phyloP scores from a whole-genome alignment of 2,113 vertebrate genomes.

The Carlito syrichta region DNA sequence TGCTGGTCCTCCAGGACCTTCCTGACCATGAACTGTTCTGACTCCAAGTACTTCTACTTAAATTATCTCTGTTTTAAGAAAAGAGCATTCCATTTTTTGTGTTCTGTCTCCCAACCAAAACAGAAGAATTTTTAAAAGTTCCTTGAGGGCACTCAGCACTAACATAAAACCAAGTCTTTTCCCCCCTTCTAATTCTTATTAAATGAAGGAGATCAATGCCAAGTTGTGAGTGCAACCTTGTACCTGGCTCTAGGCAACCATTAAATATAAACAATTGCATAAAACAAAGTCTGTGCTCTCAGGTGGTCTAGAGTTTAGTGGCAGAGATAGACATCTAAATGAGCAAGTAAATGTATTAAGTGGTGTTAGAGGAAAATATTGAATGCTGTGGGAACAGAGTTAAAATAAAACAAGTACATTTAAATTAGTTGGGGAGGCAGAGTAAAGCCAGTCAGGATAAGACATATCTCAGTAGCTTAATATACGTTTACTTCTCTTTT shows the following conservation, averaged over 20 bases:
- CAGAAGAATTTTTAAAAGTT: background rate
- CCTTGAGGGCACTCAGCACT: background rate
- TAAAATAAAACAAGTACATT: background rate
- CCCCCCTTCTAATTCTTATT: background rate
- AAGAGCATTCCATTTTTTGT: background rate
- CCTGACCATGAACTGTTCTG: background rate
- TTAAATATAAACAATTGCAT: background rate
- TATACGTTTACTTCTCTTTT: background rate
- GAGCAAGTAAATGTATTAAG: background rate
- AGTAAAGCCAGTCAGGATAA: background rate
- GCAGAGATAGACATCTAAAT: background rate
- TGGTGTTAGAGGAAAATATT: background rate
- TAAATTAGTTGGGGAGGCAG: background rate
- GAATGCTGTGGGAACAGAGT: background rate
- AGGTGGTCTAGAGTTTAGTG: background rate
- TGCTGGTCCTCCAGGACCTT: background rate
- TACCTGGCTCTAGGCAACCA: background rate
- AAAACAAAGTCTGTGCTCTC: background rate
- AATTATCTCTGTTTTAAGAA: background rate
- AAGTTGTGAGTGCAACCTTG: background rate
- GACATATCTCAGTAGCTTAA: background rate
- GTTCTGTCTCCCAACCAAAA: background rate
- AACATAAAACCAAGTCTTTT: background rate
- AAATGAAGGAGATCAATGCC: background rate
- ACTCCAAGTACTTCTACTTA: background rate